Evolutionary conservation across 2,888 invertebrate species (phyloP).

Genomic region (Eretmocerus hayati): DNA sequence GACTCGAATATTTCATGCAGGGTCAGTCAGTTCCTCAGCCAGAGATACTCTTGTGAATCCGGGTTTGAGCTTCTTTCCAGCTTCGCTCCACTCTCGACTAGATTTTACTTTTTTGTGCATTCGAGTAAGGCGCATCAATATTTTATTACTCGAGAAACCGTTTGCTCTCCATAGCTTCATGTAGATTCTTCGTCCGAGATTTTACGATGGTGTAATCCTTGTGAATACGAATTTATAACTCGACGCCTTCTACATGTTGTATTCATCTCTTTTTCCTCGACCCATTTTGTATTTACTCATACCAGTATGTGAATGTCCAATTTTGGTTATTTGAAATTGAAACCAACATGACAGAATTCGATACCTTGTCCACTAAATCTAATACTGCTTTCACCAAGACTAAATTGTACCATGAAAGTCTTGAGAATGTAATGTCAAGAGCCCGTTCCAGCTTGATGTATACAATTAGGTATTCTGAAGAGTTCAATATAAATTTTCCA

Average conservation of each 20-base stretch:
- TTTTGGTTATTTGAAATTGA: too few species aligned
- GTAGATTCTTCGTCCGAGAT: constrained; percentile 38
- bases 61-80: not conserved
- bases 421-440: too few species aligned
- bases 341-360: too few species aligned
- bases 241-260: constrained; percentile 9
- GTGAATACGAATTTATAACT: constrained; percentile 9
- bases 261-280: too few species aligned
- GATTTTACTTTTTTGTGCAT: constrained; percentile 27
- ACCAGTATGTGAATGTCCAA: too few species aligned
- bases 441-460: too few species aligned
- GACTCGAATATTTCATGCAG: constrained; percentile 14
- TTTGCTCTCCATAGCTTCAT: constrained; percentile 30
- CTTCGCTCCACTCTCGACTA: not conserved
- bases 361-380: too few species aligned
- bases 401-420: too few species aligned
- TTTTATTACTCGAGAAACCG: constrained; percentile 34
- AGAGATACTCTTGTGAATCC: not conserved
- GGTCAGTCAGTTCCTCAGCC: constrained; percentile 3
- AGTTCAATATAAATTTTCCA: too few species aligned
- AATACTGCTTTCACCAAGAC: too few species aligned
- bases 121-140: constrained; percentile 37
- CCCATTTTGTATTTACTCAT: too few species aligned
- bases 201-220: constrained; percentile 44
- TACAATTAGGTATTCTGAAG: too few species aligned